Conservation (phyloP, 2,113 vertebrate genomes). For the Archilochus colubris region DNA sequence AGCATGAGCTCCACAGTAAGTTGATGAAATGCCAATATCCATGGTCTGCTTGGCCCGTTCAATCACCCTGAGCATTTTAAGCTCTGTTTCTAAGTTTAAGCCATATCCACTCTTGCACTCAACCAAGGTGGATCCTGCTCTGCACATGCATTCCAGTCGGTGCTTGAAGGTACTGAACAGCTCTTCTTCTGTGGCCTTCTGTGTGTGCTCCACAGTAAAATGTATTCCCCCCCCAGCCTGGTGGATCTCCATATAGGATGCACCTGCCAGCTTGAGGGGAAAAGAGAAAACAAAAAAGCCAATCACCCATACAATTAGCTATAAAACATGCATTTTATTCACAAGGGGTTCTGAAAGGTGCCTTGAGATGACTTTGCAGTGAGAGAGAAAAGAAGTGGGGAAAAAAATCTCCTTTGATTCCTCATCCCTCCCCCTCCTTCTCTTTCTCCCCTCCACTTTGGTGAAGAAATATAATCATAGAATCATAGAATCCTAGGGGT, state of each 20-base stretch:
- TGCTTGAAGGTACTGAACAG: constrained; percentile 78
- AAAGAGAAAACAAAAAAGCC: neutral
- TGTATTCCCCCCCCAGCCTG: constrained; percentile 93
- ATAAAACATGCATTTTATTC: neutral
- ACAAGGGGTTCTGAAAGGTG: neutral
- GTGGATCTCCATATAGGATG: constrained; percentile 96
- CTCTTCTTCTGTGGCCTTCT: constrained; percentile 75
- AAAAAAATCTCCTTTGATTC: neutral
- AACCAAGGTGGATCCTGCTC: constrained; percentile 88
- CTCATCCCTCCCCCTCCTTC: neutral
- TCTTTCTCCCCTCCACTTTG: neutral
- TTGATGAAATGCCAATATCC: constrained; percentile 86
- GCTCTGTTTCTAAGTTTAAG: constrained; percentile 84
- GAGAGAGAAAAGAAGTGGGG: neutral
- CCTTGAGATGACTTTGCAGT: neutral
- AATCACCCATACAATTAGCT: neutral
- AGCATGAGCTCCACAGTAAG: constrained; percentile 93
- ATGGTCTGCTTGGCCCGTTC: constrained; percentile 77
- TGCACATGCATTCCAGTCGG: constrained; percentile 79
- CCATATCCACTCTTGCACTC: constrained; percentile 99
- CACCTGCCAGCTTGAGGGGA: constrained; percentile 86
- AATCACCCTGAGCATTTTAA: constrained; percentile 93
- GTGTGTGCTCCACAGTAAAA: constrained; percentile 90
- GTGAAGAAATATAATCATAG: neutral
- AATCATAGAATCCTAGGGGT: too few species aligned